Base-by-base conservation (phyloP, 2,888 invertebrate species). In the Epinotia nisella region DNA sequence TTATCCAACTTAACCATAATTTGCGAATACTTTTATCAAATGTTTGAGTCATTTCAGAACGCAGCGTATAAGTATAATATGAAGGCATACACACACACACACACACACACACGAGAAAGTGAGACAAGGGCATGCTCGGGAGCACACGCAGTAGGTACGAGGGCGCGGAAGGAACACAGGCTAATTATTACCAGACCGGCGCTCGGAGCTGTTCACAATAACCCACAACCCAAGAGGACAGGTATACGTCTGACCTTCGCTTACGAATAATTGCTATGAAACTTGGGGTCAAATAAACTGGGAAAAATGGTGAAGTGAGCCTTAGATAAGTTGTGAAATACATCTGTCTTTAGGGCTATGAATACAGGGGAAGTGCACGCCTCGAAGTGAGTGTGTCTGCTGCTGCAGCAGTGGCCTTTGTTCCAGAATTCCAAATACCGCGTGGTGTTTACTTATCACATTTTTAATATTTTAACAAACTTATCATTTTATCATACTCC, bases 151-250 rank as follows among this genome's bases (percentile, higher is more conserved):
- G 49, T 49, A 29, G 39, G 55, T n/a, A n/a, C n/a, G 65, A 65
- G 65, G 65, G 55, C 65, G 53, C 65, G 53, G 53, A 55, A 65
- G 65, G 65, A 65, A 65, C 65, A 53, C 53, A 13, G 39, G 53
- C 39, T 65, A 65, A 65, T 65, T 65, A 65, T 65, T 65, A 65
- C 65, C 55, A 39, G 29, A 65, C 65, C 55, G 39, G 29, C 24
- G 55, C 39, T 53, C 39, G 39, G 15, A 21, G 65, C 53, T 15
- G 7, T 58, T 29, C 58, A n/a, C 49, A 49, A 49, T n/a, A 49
- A n/a, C 49, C 49, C 49, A 7, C 49, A 7, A n/a, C 5, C 13
- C 49, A 49, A 4, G 49, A 49, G 7, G 1, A 49, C 49, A n/a
- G 49, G 49, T n/a, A 49, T 49, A 49, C 5, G 15, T 49, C 15